Percentiles rank a stretch among this genome's conserved stretches.
phyloP scores from a whole-genome alignment of 2,113 vertebrate genomes.

The Tautogolabrus adspersus region DNA sequence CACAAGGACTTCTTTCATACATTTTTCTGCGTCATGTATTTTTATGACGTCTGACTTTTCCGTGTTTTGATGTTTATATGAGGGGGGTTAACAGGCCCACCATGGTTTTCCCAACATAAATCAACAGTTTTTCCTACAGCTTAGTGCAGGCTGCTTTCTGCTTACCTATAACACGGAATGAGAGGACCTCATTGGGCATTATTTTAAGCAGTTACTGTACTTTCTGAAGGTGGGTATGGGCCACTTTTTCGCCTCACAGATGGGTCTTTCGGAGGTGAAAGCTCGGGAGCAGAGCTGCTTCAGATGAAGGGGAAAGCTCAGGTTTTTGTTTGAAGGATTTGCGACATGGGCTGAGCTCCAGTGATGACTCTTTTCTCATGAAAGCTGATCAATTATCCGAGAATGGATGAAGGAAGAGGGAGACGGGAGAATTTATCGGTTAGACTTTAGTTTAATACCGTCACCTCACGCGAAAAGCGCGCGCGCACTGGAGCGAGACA shows the following conservation, averaged over 20 bases:
- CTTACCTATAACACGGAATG: constrained; percentile 65
- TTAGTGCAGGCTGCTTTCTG: constrained; percentile 52
- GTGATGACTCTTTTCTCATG: constrained; percentile 45
- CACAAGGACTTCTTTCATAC: constrained; percentile 69
- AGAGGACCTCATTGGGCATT: constrained; percentile 57
- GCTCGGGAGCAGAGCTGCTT: constrained; percentile 29
- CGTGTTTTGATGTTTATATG: constrained; percentile 63
- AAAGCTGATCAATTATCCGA: constrained; percentile 48
- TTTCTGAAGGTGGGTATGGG: constrained; percentile 61
- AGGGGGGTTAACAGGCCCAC: constrained; percentile 53
- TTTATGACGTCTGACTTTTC: constrained; percentile 55
- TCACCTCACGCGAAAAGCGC: constrained; percentile 25
- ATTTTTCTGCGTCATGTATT: constrained; percentile 57
- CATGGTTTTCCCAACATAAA: constrained; percentile 64
- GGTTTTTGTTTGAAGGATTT: constrained; percentile 50
- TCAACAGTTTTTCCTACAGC: constrained; percentile 36
- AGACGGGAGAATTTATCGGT: constrained; percentile 37
- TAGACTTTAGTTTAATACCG: constrained; percentile 8
- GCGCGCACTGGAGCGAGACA: constrained; percentile 17
- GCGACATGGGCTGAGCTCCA: constrained; percentile 80
- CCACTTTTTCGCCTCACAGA: constrained; percentile 35
- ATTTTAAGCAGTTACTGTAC: constrained; percentile 21
- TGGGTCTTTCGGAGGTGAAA: constrained; percentile 43
- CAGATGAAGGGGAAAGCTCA: constrained; percentile 51
- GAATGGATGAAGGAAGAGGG: constrained; percentile 65